Evolutionary conservation across 2,113 vertebrate genomes (phyloP).

Genomic region (Lophotis ruficrista): DNA sequence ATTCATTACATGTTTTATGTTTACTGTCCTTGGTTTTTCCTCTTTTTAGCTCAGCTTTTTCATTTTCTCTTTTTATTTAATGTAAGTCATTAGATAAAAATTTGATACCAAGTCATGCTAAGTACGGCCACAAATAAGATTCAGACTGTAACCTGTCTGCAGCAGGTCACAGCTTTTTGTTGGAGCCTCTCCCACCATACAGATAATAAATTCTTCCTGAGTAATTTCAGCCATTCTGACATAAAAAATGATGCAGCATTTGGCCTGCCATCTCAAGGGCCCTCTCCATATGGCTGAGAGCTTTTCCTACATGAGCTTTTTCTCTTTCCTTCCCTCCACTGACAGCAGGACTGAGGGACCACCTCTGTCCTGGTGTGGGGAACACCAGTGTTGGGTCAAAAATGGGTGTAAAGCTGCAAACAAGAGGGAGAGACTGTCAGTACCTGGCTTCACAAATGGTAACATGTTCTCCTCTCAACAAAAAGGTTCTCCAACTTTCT

Average conservation of each 20-base stretch:
- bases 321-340: not conserved
- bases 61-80: not conserved
- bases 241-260: not conserved
- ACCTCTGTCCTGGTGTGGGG: not conserved
- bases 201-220: not conserved
- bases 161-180: not conserved
- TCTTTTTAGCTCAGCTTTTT: slow-evolving; percentile 3
- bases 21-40: not conserved
- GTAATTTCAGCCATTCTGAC: not conserved
- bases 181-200: not conserved
- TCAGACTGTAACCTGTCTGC: not conserved
- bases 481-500: not conserved
- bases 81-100: not conserved
- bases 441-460: not conserved
- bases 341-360: not conserved
- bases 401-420: not conserved
- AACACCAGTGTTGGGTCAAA: not conserved
- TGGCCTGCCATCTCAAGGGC: not conserved
- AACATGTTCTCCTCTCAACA: not conserved
- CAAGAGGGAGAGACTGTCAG: not conserved
- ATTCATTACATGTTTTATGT: slow-evolving; percentile 31
- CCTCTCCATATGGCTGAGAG: not conserved
- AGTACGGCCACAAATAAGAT: not conserved
- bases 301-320: not conserved
- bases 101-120: not conserved